Conservation (phyloP, 1,140 invertebrate species). For the Danaus plexippus region DNA sequence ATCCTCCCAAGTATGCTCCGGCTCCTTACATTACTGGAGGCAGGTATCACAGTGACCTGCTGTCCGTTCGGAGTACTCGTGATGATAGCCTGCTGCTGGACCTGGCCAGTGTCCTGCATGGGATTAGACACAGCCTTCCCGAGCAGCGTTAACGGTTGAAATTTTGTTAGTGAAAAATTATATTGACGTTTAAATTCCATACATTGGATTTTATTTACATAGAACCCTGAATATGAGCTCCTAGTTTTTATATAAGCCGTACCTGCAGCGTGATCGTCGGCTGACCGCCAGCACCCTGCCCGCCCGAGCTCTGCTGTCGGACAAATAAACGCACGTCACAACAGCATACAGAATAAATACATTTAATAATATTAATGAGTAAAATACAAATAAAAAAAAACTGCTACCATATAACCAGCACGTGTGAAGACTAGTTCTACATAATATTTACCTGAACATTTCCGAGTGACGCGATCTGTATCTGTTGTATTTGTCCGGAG, state of each 20-base stretch:
- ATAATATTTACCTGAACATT: constrained; percentile 70
- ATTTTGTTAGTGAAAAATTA: constrained; percentile 9
- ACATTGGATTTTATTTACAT: background rate
- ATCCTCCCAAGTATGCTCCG: constrained; percentile 28
- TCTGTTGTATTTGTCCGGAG: constrained; percentile 89
- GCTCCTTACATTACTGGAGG: constrained; percentile 48
- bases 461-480: constrained; percentile 80
- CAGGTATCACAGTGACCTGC: constrained; percentile 64
- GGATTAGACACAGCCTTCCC: constrained; percentile 54
- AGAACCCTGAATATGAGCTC: background rate
- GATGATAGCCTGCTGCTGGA: constrained; percentile 53
- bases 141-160: constrained; percentile 31
- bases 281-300: constrained; percentile 40
- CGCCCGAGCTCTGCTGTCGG: constrained; percentile 43
- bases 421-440: too few relatives aligned
- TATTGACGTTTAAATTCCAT: too few relatives aligned
- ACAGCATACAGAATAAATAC: background rate
- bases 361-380: too few relatives aligned
- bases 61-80: constrained; percentile 50
- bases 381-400: too few relatives aligned
- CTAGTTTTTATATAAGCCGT: constrained; percentile 3
- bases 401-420: too few relatives aligned
- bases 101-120: constrained; percentile 42
- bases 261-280: constrained; percentile 67
- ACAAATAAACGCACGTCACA: constrained; percentile 10